A percentile compares a stretch with the other conserved stretches of the same genome.
Conservation (phyloP, 2,888 invertebrate genomes). For the Gisinianus flammeolus region DNA sequence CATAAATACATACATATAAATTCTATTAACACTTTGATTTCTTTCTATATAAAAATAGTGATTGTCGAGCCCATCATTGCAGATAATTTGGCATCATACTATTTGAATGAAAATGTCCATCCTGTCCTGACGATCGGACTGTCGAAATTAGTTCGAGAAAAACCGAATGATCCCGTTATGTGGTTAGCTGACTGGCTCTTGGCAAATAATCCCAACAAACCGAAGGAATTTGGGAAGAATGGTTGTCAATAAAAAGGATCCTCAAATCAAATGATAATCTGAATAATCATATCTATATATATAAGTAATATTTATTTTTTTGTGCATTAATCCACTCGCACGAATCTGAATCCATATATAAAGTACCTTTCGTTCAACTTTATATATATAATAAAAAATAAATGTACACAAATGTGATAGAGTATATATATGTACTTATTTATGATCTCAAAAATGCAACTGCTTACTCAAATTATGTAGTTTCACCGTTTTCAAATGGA, state of each 20-base stretch:
- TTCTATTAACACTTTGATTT: neutral
- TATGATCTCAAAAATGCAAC: too few species aligned
- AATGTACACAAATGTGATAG: too few species aligned
- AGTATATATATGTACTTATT: too few species aligned
- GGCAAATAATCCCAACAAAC: constrained; percentile 77
- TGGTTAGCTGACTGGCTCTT: constrained; percentile 69
- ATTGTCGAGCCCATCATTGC: constrained; percentile 75
- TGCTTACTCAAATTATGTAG: too few species aligned
- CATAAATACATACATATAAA: neutral
- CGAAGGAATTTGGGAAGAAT: constrained; percentile 61
- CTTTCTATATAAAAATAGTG: constrained; percentile 65
- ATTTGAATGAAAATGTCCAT: constrained; percentile 72
- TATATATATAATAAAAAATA: too few species aligned
- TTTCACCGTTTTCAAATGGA: too few species aligned
- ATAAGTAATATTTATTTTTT: too few species aligned
- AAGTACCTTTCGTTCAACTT: too few species aligned
- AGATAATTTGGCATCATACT: constrained; percentile 71
- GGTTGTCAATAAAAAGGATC: constrained; percentile 27
- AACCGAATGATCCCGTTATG: constrained; percentile 51
- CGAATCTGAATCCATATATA: too few species aligned
- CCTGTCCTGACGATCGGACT: constrained; percentile 65
- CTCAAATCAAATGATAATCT: too few species aligned
- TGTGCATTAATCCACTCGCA: too few species aligned
- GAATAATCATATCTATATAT: too few species aligned
- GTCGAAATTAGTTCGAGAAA: constrained; percentile 61